Evolutionary conservation across 30 jellyfish, hydroid and myxozoan genomes (phyloP), one percentile per base, ranked within the genome.

Genomic region (Hydractinia symbiolongicarpus): DNA sequence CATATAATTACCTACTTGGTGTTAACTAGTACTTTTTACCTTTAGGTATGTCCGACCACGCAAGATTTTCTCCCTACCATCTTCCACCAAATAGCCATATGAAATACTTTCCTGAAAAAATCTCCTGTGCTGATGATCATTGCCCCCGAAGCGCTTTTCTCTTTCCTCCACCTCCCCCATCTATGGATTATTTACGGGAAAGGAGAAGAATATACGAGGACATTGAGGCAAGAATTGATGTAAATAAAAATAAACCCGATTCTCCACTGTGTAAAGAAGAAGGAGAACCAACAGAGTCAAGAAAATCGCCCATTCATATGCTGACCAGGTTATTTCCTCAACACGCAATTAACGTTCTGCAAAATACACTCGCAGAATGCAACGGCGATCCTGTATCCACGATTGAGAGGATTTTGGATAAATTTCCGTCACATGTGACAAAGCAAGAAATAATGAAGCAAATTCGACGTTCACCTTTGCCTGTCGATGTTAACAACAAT

Each of bases 351-450:
- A 92, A 73, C 30, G 67, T 79, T 50, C 84, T 93, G 13, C 86
- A 93, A 82, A 79, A 86, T 49, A 90, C 84, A 49, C 79, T 93
- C 15, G 91, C 87, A 15, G 61, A 82, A 5, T 93, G 98, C 70
- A 95, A 88, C 60, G 95, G 95, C 4, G 98, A 93, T 71, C 96
- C 98, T 0, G 98, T 87, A 50, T 82, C 74, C 9, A 95, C 98
- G 5, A 93, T 93, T 60, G 98, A 93, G 85, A 76, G 88, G 66
- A 83, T 87, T 4, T 85, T 93, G 14, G 98, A 93, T 76, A 82
- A 87, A 81, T 83, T 68, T 55, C 98, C 98, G 5, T 40, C 82
- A 13, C 95, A 93, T 40, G 84, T 76, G 83, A 74, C 88, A 53
- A 89, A 84, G 19, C 86, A 82, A 50, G 53, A 69, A 13, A 87